Evolutionary conservation across 1,140 invertebrate species (phyloP).

Genomic region (Saccostrea echinata): DNA sequence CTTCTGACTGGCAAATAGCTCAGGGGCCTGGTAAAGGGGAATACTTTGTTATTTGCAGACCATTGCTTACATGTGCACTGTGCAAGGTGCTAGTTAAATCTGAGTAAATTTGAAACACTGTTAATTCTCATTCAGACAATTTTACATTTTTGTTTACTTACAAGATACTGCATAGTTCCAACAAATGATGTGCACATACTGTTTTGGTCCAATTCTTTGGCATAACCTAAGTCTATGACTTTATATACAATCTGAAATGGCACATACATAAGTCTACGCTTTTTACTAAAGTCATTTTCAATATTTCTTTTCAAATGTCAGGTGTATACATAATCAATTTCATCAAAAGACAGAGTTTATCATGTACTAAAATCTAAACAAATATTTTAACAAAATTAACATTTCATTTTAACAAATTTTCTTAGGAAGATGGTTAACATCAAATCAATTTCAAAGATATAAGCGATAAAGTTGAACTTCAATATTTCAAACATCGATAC

Average conservation of each 20-base stretch:
- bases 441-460: too few relatives aligned
- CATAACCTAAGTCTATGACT: constrained; percentile 95
- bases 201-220: constrained; percentile 89
- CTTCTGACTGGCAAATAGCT: constrained; percentile 78
- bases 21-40: constrained; percentile 78
- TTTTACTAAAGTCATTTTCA: too few relatives aligned
- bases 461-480: too few relatives aligned
- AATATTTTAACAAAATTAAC: too few relatives aligned
- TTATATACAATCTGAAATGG: constrained; percentile 86
- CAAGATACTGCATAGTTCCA: constrained; percentile 93
- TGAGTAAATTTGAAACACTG: not conserved
- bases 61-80: not conserved
- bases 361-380: too few relatives aligned
- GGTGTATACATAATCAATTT: too few relatives aligned
- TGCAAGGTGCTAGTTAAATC: not conserved
- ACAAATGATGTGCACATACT: constrained; percentile 91
- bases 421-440: too few relatives aligned
- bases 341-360: too few relatives aligned
- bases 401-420: too few relatives aligned
- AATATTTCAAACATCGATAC: too few relatives aligned
- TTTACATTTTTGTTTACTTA: constrained; percentile 76
- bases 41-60: not conserved
- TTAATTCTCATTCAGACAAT: not conserved
- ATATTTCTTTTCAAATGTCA: too few relatives aligned
- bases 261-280: not conserved